Base-by-base conservation (phyloP, 2,888 invertebrate species). In the Torymus texanus region DNA sequence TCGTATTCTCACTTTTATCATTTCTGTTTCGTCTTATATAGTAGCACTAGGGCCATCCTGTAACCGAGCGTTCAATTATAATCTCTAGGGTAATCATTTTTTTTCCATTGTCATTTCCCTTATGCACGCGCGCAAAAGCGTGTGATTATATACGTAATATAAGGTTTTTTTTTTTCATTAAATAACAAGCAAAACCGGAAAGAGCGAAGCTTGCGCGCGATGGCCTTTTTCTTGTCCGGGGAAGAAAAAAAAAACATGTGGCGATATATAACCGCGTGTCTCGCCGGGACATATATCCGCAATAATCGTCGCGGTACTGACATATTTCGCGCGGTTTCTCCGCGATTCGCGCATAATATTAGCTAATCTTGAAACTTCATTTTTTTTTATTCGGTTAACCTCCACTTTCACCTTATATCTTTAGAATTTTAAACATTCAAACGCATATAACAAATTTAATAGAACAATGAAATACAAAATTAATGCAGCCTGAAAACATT, bases 1-100 rank as follows among this genome's bases (percentile, higher is more conserved):
- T 77, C 13, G 72, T 68, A 77, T 61, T 70, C 68, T 51, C 50
- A 63, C 4, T n/a, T n/a, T n/a, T 59, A 63, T 68, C 14, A 18
- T 63, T 75, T 63, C 75, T 63, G 59, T 73, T 58, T 78, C 73
- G 72, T 12, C 2, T 18, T 67, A 53, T 67, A 53, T 73, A 18
- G 71, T 80, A 79, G 75, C 81, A 77, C 83, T 65, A 67, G 78
- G 72, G 71, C 73, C 72, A 65, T 66, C 71, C n/a, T 81, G 71
- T 76, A 83, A 79, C 80, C 81, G 81, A 81, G 82, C 82, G 53
- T 78, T 78, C 56, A 80, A 79, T 82, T 81, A 82, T n/a, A 70
- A 82, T 68, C 51, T 63, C 73, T 68, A 67, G 61, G 63, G 61
- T 66, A 21, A 21, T n/a, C 55, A 75, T 41, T 41, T 41, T 5